Evolutionary conservation across 1,140 invertebrate genomes (phyloP).

Genomic region (Zaprionus ornatus): DNA sequence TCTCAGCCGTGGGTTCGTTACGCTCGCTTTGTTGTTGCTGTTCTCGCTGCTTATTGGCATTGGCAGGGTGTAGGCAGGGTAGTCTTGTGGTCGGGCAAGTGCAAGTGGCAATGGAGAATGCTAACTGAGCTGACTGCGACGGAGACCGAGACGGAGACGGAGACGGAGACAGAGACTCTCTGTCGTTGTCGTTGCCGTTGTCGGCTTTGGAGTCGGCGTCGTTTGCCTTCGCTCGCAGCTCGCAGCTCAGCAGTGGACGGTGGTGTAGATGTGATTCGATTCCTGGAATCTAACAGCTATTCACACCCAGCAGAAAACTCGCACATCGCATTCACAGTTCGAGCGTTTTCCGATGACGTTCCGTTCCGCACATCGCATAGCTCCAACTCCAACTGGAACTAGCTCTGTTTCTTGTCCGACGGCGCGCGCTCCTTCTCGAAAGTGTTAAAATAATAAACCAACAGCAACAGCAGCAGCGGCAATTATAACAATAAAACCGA

Average conservation of each 20-base stretch:
- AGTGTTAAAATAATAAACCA: slow-evolving; percentile 81
- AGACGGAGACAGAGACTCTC: slow-evolving; percentile 45
- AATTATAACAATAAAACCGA: slow-evolving; percentile 55
- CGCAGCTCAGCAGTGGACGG: not conserved
- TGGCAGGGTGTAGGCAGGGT: slow-evolving; percentile 7
- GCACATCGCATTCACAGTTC: slow-evolving; percentile 79
- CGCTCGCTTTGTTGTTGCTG: slow-evolving; percentile 62
- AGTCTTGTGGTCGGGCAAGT: slow-evolving; percentile 4
- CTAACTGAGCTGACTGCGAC: slow-evolving; percentile 31
- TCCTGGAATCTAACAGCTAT: slow-evolving; percentile 84
- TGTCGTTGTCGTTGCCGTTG: slow-evolving; percentile 45
- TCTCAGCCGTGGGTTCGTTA: slow-evolving; percentile 47
- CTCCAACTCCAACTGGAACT: slow-evolving; percentile 53
- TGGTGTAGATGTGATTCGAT: slow-evolving; percentile 65
- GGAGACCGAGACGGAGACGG: slow-evolving; percentile 47
- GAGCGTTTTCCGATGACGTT: slow-evolving; percentile 77
- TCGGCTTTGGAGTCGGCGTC: slow-evolving; percentile 28
- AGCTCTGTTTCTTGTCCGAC: slow-evolving; percentile 48
- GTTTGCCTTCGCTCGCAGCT: slow-evolving; percentile 12
- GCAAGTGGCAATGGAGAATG: slow-evolving; percentile 6
- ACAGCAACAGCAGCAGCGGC: slow-evolving; percentile 41
- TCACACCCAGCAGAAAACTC: slow-evolving; percentile 81
- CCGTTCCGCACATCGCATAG: slow-evolving; percentile 45
- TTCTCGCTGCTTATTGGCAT: slow-evolving; percentile 59
- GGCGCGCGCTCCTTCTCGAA: slow-evolving; percentile 64